phyloP scores from a whole-genome alignment of 2,888 invertebrate genomes.

The Abscondita cerata region DNA sequence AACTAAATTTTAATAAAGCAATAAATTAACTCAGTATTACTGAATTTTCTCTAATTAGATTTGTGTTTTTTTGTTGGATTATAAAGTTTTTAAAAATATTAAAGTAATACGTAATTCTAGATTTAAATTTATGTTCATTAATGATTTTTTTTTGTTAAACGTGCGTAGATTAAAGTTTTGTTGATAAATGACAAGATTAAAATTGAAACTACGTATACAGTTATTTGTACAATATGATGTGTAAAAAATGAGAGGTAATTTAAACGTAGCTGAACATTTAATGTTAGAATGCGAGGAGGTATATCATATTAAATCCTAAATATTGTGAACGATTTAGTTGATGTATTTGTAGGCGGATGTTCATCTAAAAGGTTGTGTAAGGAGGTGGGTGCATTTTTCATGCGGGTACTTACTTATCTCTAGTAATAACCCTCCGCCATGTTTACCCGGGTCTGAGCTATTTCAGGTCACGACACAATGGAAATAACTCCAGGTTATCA shows the following conservation, averaged over 20 bases:
- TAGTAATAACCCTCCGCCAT: slow-evolving; percentile 43
- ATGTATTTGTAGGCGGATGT: slow-evolving; percentile 29
- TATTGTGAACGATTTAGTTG: slow-evolving; percentile 12
- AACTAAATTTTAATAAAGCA: no score
- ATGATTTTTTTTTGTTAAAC: no score
- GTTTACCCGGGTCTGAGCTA: slow-evolving; percentile 46
- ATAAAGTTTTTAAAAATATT: no score
- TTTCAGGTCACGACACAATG: slow-evolving; percentile 51
- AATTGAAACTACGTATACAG: no score
- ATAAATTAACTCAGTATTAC: no score
- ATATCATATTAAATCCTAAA: slow-evolving; percentile 7
- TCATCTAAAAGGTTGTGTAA: slow-evolving; percentile 28
- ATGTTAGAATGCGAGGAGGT: not conserved
- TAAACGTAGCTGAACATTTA: not conserved
- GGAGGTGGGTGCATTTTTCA: slow-evolving; percentile 42
- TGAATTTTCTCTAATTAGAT: no score
- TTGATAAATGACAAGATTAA: no score
- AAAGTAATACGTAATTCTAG: no score
- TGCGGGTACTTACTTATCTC: slow-evolving; percentile 47
- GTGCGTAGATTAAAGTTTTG: no score
- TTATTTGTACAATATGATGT: no score
- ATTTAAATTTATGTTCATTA: no score
- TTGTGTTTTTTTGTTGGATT: no score
- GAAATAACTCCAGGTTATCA: slow-evolving; percentile 51
- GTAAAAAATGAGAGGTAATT: not conserved